Conservation (phyloP, 2,888 invertebrate species). For the Meghimatium bilineatum region DNA sequence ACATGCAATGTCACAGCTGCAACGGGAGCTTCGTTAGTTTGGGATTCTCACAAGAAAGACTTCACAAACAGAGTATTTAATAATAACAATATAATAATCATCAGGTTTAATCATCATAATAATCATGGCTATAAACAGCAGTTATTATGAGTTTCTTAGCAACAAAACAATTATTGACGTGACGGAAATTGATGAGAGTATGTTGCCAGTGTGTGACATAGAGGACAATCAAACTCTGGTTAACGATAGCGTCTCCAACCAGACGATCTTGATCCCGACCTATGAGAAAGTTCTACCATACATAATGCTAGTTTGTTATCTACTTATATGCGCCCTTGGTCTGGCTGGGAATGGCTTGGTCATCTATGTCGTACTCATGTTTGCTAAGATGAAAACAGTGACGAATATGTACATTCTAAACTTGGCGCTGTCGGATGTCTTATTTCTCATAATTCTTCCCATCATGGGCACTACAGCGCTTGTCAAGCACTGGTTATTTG, state of each 20-base stretch:
- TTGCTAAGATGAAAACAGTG: conserved; percentile 77
- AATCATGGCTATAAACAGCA: background rate
- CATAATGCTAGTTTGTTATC: conserved; percentile 62
- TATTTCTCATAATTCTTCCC: conserved; percentile 76
- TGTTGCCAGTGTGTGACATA: conserved; percentile 40
- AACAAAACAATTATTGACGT: conserved; percentile 3
- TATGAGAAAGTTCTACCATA: conserved; percentile 51
- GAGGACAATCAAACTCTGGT: conserved; percentile 13
- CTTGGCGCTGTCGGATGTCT: conserved; percentile 77
- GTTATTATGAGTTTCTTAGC: background rate
- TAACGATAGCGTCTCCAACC: conserved; percentile 15
- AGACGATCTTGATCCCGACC: background rate
- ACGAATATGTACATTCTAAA: conserved; percentile 78
- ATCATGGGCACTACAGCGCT: conserved; percentile 72
- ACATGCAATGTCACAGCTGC: too few relatives aligned
- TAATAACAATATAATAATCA: background rate
- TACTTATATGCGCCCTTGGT: conserved; percentile 68
- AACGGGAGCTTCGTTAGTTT: too few relatives aligned
- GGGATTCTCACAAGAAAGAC: too few relatives aligned
- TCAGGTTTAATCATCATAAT: too few relatives aligned
- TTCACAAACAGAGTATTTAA: background rate
- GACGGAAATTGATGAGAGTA: background rate
- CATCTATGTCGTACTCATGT: conserved; percentile 72
- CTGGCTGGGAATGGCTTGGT: conserved; percentile 77
- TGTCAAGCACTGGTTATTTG: conserved; percentile 76